A percentile compares a stretch with the other conserved stretches of the same genome.
Evolutionary conservation across 1,140 invertebrate genomes (phyloP).

Genomic region (Euwallacea fornicatus): DNA sequence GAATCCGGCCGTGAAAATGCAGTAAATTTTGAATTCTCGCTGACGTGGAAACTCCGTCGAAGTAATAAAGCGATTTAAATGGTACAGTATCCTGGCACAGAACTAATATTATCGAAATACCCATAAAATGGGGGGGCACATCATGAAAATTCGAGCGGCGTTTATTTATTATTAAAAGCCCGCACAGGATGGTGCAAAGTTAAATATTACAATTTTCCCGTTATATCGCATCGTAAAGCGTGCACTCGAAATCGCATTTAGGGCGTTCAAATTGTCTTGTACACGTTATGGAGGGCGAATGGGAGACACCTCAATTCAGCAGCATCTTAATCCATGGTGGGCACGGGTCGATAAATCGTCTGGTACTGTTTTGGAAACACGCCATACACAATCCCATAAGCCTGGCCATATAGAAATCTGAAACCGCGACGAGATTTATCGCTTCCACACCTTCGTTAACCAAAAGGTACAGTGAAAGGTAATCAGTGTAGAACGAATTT

Average conservation of each 20-base stretch:
- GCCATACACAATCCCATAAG: neutral
- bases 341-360: constrained; percentile 8
- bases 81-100: no score
- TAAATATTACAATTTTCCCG: constrained; percentile 9
- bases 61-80: no score
- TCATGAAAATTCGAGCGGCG: neutral
- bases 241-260: no score
- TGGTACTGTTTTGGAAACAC: neutral
- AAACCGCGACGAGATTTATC: neutral
- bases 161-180: constrained; percentile 1
- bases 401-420: neutral
- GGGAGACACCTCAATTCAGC: no score
- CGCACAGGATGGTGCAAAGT: neutral
- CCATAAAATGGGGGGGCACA: no score
- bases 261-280: no score
- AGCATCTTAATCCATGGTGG: neutral
- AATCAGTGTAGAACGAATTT: constrained; percentile 32
- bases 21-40: no score
- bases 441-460: constrained; percentile 22
- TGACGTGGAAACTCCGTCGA: no score
- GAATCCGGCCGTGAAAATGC: no score
- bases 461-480: constrained; percentile 31
- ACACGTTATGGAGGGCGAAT: no score
- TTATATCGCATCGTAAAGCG: neutral
- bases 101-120: no score